A percentile compares a stretch with the other conserved stretches of the same genome.
Evolutionary conservation across 1,140 invertebrate genomes (phyloP).

Genomic region (Aphis craccivora): DNA sequence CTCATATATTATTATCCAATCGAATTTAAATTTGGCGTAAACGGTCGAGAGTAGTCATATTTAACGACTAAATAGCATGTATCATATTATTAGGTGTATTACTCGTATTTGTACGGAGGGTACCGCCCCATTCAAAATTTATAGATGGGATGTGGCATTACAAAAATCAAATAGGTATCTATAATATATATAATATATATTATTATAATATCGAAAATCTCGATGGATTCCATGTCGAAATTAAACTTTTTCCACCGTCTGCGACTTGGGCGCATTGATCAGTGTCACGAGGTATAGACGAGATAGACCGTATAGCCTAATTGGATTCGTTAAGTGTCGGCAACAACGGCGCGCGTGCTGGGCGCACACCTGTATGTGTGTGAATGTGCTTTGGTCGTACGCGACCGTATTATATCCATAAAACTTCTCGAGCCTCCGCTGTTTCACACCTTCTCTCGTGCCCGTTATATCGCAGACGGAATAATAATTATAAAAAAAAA

Average conservation of each 20-base stretch:
- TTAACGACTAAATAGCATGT: neutral
- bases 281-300: neutral
- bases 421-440: conserved; percentile 37
- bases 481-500: conserved; percentile 29
- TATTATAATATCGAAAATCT: neutral
- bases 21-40: neutral
- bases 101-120: neutral
- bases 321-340: conserved; percentile 28
- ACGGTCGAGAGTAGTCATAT: neutral
- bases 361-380: neutral
- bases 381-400: neutral
- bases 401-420: neutral
- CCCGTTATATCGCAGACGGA: conserved; percentile 25
- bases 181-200: neutral
- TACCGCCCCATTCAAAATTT: neutral
- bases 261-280: neutral
- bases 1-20: neutral
- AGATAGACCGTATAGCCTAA: conserved; percentile 3
- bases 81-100: too few species aligned
- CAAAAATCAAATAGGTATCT: neutral
- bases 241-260: neutral
- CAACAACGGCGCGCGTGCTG: neutral
- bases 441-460: conserved; percentile 30
- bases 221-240: neutral
- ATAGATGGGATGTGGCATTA: neutral